Evolutionary conservation across 2,888 invertebrate species (phyloP).

Genomic region (Tridacna crocea): DNA sequence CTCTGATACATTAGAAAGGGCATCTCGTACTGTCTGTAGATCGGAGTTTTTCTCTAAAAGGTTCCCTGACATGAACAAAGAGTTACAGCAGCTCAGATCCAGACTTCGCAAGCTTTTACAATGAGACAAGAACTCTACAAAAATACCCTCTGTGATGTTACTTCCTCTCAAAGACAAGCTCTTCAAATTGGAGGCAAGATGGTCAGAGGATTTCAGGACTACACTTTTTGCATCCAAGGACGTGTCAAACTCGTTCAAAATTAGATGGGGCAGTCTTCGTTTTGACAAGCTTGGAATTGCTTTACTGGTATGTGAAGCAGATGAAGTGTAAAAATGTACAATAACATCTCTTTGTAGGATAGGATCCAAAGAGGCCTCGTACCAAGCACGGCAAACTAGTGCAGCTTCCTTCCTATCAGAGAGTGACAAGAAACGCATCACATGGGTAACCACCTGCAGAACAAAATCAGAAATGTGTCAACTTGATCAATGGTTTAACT

Average conservation of each 20-base stretch:
- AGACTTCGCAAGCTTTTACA: slow-evolving; percentile 86
- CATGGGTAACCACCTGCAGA: slow-evolving; percentile 80
- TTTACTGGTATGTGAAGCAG: slow-evolving; percentile 48
- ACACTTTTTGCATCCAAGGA: slow-evolving; percentile 67
- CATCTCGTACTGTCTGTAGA: slow-evolving; percentile 58
- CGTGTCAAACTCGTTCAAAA: slow-evolving; percentile 77
- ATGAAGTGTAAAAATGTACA: slow-evolving; percentile 83
- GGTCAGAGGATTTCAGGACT: slow-evolving; percentile 73
- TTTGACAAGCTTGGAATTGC: slow-evolving; percentile 59
- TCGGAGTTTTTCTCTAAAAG: slow-evolving; percentile 88
- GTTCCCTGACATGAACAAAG: slow-evolving; percentile 90
- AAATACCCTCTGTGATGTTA: slow-evolving; percentile 78
- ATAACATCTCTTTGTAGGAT: slow-evolving; percentile 87
- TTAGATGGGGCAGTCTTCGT: slow-evolving; percentile 74
- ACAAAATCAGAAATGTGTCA: not conserved
- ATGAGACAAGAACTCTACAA: slow-evolving; percentile 74
- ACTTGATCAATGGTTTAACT: no score
- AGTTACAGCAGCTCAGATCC: slow-evolving; percentile 88
- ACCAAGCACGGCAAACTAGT: slow-evolving; percentile 89
- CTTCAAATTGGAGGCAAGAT: slow-evolving; percentile 70
- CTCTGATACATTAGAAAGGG: slow-evolving; percentile 85
- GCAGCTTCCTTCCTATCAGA: slow-evolving; percentile 89
- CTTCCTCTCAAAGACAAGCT: slow-evolving; percentile 79
- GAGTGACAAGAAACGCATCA: slow-evolving; percentile 83
- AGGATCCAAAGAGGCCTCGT: slow-evolving; percentile 88